Conservation (phyloP, 1,140 invertebrate species). For the Meloidogyne chitwoodi region DNA sequence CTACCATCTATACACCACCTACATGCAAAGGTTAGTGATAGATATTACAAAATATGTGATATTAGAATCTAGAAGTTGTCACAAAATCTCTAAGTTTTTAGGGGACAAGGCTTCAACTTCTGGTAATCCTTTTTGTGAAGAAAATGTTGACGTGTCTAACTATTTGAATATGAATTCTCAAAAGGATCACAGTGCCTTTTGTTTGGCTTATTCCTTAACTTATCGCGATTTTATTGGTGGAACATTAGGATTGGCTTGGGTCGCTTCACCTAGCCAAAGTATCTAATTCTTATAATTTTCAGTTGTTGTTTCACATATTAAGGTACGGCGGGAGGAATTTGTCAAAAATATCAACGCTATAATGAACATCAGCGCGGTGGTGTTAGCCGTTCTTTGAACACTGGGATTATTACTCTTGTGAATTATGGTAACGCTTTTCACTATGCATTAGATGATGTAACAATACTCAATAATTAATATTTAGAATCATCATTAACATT, state of each 20-base stretch:
- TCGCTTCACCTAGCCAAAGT: slow-evolving; percentile 73
- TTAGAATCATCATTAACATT: too few relatives aligned
- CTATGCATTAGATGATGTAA: too few relatives aligned
- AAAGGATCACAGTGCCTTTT: slow-evolving; percentile 93
- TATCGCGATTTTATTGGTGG: slow-evolving; percentile 94
- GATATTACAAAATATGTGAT: too few relatives aligned
- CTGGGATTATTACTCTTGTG: slow-evolving; percentile 96
- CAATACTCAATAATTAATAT: too few relatives aligned
- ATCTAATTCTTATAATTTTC: background rate
- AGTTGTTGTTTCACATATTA: slow-evolving; percentile 16
- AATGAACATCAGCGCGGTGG: slow-evolving; percentile 86
- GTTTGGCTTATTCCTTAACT: slow-evolving; percentile 95
- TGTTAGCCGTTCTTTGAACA: slow-evolving; percentile 91
- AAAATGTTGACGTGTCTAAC: slow-evolving; percentile 97
- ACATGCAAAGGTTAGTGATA: slow-evolving; percentile 51
- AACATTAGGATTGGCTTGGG: slow-evolving; percentile 94
- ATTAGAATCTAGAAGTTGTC: too few relatives aligned
- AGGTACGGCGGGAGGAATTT: slow-evolving; percentile 95
- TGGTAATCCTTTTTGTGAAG: slow-evolving; percentile 86
- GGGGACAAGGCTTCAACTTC: slow-evolving; percentile 8
- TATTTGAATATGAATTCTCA: slow-evolving; percentile 96
- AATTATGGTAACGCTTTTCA: slow-evolving; percentile 76
- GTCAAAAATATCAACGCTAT: slow-evolving; percentile 94
- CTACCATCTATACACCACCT: slow-evolving; percentile 69
- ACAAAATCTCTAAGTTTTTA: too few relatives aligned